Percentiles rank a stretch among this genome's conserved stretches.
Conservation (phyloP, 2,888 invertebrate genomes). For the Plemyria rubiginata region DNA sequence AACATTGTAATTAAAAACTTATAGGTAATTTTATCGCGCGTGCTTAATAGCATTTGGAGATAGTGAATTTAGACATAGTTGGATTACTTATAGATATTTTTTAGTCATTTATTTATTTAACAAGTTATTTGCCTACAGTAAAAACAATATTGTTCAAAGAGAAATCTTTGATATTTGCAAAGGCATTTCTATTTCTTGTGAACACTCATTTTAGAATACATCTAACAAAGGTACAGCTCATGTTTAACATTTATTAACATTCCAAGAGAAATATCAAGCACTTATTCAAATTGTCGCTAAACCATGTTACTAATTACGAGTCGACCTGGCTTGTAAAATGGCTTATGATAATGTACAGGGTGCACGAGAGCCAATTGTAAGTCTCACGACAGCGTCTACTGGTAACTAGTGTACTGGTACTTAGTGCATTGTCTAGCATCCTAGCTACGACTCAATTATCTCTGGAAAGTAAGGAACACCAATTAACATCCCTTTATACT, state of each 20-base stretch:
- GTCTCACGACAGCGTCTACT: conserved; percentile 37
- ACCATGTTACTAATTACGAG: conserved; percentile 31
- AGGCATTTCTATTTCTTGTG: background rate
- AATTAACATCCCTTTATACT: conserved; percentile 74
- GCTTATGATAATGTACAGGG: conserved; percentile 30
- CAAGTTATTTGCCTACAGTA: too few species aligned
- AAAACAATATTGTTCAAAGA: background rate
- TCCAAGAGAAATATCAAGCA: conserved; percentile 32
- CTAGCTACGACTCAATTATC: conserved; percentile 75
- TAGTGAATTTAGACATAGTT: too few species aligned
- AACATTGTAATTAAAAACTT: too few species aligned
- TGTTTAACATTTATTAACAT: conserved; percentile 25
- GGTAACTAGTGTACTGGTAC: conserved; percentile 66
- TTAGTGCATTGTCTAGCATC: conserved; percentile 71
- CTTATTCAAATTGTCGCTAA: conserved; percentile 36
- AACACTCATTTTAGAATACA: background rate
- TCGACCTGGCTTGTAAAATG: conserved; percentile 22
- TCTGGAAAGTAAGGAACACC: conserved; percentile 67
- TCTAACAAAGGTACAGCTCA: conserved; percentile 9
- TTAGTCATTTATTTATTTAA: too few species aligned
- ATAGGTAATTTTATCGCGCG: too few species aligned
- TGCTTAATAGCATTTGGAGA: too few species aligned
- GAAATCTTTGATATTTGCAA: background rate
- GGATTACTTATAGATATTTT: too few species aligned
- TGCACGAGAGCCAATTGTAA: conserved; percentile 14